phyloP scores from a whole-genome alignment of 2,888 invertebrate species.

The Graphium colonna region DNA sequence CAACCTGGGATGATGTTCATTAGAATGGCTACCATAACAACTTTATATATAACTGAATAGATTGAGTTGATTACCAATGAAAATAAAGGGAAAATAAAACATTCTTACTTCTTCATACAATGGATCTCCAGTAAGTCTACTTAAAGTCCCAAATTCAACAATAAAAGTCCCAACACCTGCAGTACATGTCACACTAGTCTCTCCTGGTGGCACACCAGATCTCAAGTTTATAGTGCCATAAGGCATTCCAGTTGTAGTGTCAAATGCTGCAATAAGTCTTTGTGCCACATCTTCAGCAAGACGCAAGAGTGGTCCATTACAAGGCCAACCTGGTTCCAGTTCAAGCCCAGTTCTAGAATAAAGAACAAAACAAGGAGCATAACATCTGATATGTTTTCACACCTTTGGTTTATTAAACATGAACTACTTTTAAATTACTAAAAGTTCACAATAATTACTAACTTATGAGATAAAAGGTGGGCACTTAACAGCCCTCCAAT shows the following conservation, averaged over 20 bases:
- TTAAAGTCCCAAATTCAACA: slow-evolving; percentile 96
- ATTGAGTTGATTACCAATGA: too few species aligned
- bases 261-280: slow-evolving; percentile 93
- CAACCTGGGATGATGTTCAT: too few species aligned
- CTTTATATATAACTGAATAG: too few species aligned
- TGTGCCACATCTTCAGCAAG: slow-evolving; percentile 97
- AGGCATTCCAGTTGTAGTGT: slow-evolving; percentile 96
- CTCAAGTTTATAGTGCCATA: slow-evolving; percentile 97
- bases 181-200: slow-evolving; percentile 98
- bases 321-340: slow-evolving; percentile 97
- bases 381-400: too few species aligned
- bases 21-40: too few species aligned
- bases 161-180: slow-evolving; percentile 99
- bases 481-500: slow-evolving; percentile 98
- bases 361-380: too few species aligned
- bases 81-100: neutral
- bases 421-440: too few species aligned
- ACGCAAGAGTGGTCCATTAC: slow-evolving; percentile 94
- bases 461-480: slow-evolving; percentile 93
- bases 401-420: too few species aligned
- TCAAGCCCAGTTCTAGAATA: slow-evolving; percentile 84
- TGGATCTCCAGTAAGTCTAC: slow-evolving; percentile 95
- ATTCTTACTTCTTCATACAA: slow-evolving; percentile 91
- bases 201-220: slow-evolving; percentile 94
- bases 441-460: slow-evolving; percentile 36